Conservation (phyloP, 1,140 invertebrate genomes). For the Meloidogyne floridensis region DNA sequence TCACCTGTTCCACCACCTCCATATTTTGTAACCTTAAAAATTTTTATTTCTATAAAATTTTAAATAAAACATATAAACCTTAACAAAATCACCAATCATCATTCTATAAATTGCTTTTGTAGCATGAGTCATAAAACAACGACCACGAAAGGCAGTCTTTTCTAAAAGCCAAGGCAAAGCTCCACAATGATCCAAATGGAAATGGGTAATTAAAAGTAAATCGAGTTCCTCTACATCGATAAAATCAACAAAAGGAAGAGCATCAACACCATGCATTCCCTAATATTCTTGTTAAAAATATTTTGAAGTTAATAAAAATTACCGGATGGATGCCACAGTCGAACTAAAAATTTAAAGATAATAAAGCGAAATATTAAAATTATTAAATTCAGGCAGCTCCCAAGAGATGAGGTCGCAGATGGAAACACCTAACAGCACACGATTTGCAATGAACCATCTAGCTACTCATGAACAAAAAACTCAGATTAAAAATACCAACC, state of each 20-base stretch:
- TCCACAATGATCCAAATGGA: constrained; percentile 97
- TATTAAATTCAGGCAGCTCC: not conserved
- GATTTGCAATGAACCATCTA: too few species aligned
- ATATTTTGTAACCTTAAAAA: constrained; percentile 42
- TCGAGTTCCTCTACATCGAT: constrained; percentile 97
- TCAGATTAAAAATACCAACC: constrained; percentile 70
- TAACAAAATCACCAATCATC: constrained; percentile 97
- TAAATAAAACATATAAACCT: constrained; percentile 77
- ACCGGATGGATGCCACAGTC: constrained; percentile 96
- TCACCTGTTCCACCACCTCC: constrained; percentile 76
- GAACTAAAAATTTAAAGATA: constrained; percentile 70
- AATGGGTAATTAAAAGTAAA: constrained; percentile 77
- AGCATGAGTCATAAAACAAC: constrained; percentile 99
- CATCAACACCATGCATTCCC: constrained; percentile 92
- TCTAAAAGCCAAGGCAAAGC: constrained; percentile 95
- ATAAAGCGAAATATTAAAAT: constrained; percentile 9
- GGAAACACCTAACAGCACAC: too few species aligned
- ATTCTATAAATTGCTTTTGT: constrained; percentile 99
- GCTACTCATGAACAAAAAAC: too few species aligned
- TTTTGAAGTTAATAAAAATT: not conserved
- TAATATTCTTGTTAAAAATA: not conserved
- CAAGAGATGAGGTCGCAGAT: too few species aligned
- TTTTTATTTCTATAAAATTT: constrained; percentile 22
- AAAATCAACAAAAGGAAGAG: constrained; percentile 93
- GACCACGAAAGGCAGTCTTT: constrained; percentile 83